These are phyloP conservation scores for Chelonus insularis DNA, from an alignment of 1,140 invertebrate genomes.

Conservation along the genomic window DNA sequence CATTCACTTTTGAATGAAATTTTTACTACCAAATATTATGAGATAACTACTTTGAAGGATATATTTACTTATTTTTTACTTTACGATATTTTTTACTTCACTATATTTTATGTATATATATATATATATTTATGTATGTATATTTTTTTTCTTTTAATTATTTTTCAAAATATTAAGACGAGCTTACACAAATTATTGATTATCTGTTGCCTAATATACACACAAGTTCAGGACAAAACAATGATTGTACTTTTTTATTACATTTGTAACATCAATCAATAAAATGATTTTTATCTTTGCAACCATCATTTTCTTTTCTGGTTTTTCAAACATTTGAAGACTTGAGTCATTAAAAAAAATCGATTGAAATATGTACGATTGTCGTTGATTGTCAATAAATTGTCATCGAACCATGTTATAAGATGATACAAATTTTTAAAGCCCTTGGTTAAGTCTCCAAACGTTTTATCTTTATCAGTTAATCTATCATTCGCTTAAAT, in stretches of 20 bases:
- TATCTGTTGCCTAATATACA: constrained; percentile 21
- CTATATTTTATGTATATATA: not conserved
- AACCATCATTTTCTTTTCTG: not conserved
- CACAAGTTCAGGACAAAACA: constrained; percentile 15
- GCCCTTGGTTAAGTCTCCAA: constrained; percentile 30
- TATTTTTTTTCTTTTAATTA: too few species aligned
- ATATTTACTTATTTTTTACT: too few species aligned
- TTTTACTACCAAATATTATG: too few species aligned
- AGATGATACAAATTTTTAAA: constrained; percentile 26
- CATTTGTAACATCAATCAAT: too few species aligned
- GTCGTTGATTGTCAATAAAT: constrained; percentile 42
- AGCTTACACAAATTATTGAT: constrained; percentile 19
- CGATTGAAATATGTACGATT: constrained; percentile 35
- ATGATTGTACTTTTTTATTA: constrained; percentile 10
- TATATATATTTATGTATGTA: constrained; percentile 1
- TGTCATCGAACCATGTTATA: constrained; percentile 26
- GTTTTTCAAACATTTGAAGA: not conserved
- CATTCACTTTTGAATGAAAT: too few species aligned
- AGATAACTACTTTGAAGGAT: too few species aligned
- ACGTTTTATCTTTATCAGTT: constrained; percentile 35
- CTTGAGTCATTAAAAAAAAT: not conserved
- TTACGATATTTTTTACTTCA: too few species aligned
- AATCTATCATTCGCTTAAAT: constrained; percentile 37
- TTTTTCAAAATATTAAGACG: not conserved
- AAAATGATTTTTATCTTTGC: too few species aligned